Evolutionary conservation across 2,888 invertebrate genomes (phyloP), one percentile per base, ranked within the genome.

Genomic region (Mesorhabditis spiculigera): DNA sequence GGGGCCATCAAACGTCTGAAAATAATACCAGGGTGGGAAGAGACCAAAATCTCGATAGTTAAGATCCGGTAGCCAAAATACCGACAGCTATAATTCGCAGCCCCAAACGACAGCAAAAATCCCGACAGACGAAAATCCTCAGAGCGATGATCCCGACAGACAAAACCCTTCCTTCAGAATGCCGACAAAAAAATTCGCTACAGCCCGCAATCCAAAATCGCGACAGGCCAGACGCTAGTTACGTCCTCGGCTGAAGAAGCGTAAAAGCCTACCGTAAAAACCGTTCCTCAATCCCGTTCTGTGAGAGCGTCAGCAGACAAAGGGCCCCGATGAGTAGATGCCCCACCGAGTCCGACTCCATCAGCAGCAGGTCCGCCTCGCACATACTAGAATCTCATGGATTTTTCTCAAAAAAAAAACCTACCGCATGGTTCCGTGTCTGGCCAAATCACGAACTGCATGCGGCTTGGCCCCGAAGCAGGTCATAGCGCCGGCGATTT

Each of bases 251-350:
- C 28, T 28, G 28, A 28, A 28, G 28, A 28, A 28, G 28, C 28
- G 28, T 28, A 28, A 28, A 28, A 28, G 3, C 28, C 28, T 28
- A 13, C 58, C 58, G 58, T n/a, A 50, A 50, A 2, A 13, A n/a
- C n/a, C 58, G 8, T n/a, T 50, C 58, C n/a, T 50, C 58, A 50
- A 50, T 50, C 8, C 75, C 75, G 13, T 63, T 50, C 43, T 68
- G 66, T 10, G 71, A 50, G 43, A 75, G 65, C 0, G 74, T 70
- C 10, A 77, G 65, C 64, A 72, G 72, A 65, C 71, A 75, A n/a
- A 77, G 69, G 28, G 70, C 66, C 10, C 73, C 71, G 5, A 77
- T 74, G 5, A 75, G 71, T 45, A 77, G 71, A 71, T 77, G 77
- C 42, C 77, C 77, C 42, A 58, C 68, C 42, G 64, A 58, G 43